phyloP scores from a whole-genome alignment of 2,113 vertebrate genomes.

The Macrotis lagotis region DNA sequence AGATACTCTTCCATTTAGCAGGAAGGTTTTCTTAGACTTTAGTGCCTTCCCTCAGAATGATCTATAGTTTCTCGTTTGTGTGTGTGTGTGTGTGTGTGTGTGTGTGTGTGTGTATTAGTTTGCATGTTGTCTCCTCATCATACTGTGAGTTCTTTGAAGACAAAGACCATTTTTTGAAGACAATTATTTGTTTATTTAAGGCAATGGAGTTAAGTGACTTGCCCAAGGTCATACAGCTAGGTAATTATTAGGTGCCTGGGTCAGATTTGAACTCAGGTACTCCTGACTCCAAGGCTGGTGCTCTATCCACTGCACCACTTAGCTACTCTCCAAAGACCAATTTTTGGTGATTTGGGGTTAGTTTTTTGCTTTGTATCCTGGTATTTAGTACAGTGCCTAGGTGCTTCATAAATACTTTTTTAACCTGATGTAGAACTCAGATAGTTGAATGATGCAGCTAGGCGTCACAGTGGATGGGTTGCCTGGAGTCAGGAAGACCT shows the following conservation, averaged over 20 bases:
- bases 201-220: too few species aligned
- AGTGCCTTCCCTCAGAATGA: background rate
- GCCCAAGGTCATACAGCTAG: too few species aligned
- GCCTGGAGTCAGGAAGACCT: background rate
- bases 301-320: too few species aligned
- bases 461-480: background rate
- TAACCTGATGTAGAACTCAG: background rate
- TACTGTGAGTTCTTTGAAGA: background rate
- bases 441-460: background rate
- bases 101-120: background rate
- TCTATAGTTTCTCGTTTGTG: background rate
- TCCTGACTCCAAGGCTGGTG: too few species aligned
- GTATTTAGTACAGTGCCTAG: background rate
- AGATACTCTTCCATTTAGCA: background rate
- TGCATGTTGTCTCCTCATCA: background rate
- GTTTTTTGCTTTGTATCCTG: background rate
- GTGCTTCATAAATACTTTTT: background rate
- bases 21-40: background rate
- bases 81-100: too few species aligned
- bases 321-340: too few species aligned
- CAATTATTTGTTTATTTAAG: too few species aligned
- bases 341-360: background rate
- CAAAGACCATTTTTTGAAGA: too few species aligned
- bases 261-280: too few species aligned
- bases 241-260: too few species aligned